Base-by-base conservation (phyloP, 2,888 invertebrate genomes). In the Rhogogaster chlorosoma region DNA sequence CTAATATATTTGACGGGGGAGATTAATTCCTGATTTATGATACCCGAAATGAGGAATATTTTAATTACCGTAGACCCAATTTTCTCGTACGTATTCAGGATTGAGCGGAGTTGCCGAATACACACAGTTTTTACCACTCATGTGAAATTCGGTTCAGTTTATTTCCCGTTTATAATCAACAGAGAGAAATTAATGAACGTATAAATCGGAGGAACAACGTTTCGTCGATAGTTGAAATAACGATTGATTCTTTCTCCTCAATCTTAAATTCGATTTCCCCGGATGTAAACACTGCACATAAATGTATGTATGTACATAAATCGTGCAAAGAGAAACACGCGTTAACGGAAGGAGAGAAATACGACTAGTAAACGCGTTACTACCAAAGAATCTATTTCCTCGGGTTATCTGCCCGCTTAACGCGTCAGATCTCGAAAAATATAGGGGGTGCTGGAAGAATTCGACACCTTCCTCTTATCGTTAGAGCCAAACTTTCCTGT, bases 341-440 rank as follows among this genome's bases (percentile, higher is more conserved):
- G 49, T 6, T 29, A 18, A 77, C 7, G 9, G 42, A 77, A 32
- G 18, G 29, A 77, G 38, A 26, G 26, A 73, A 42, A 42, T 45
- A 42, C 73, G 73, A 73, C 22, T 42, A 22, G 67, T 42, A 42
- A 36, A 49, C 53, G 53, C 77, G 49, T 77, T 53, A 77, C 29
- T 32, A 38, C 42, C 49, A 18, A 53, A 49, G 77, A 77, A 77
- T 77, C 77, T 77, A 77, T 77, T 77, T 77, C n/a, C 77, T 26
- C 42, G 22, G 77, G 77, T 77, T 77, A 77, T 77, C 77, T 45
- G 15, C 53, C 29, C 77, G 77, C 77, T 77, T 77, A 77, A 49
- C 77, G 77, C 53, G 77, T 77, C 77, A 77, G 77, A 77, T 77
- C 77, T 77, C 12, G 77, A 32, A 77, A 77, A 77, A 77, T 77